Evolutionary conservation across 2,888 invertebrate genomes (phyloP).

Genomic region (Aleiodes alternator): DNA sequence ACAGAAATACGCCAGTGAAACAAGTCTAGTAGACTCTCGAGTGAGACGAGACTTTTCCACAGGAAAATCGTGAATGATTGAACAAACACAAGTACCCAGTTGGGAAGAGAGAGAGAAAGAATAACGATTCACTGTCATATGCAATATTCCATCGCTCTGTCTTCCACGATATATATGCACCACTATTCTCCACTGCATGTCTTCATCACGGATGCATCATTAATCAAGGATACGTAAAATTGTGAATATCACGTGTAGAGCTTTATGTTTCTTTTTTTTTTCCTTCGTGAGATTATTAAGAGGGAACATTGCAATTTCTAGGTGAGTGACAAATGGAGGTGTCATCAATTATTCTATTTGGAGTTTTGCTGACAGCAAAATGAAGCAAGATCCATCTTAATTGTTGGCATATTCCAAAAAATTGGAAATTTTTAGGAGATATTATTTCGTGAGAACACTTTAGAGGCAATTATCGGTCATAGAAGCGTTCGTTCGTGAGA

Average conservation of each 20-base stretch:
- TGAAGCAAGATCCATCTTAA: conserved; percentile 9
- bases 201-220: conserved; percentile 18
- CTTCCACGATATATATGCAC: neutral
- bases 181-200: conserved; percentile 21
- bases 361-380: conserved; percentile 5
- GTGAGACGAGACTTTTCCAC: conserved; percentile 34
- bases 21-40: conserved; percentile 36
- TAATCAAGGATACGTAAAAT: neutral
- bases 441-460: too few species aligned
- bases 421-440: too few species aligned
- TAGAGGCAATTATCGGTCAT: too few species aligned
- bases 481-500: too few species aligned
- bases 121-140: conserved; percentile 56
- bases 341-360: conserved; percentile 52
- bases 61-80: conserved; percentile 58
- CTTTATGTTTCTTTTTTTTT: conserved; percentile 21
- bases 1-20: conserved; percentile 51
- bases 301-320: conserved; percentile 54
- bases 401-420: too few species aligned
- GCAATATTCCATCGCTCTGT: conserved; percentile 39
- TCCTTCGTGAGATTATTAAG: conserved; percentile 62
- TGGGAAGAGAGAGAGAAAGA: conserved; percentile 42
- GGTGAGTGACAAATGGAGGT: neutral
- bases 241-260: neutral
- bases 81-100: conserved; percentile 54